Evolutionary conservation across 1,140 invertebrate species (phyloP).

Genomic region (Spodoptera frugiperda): DNA sequence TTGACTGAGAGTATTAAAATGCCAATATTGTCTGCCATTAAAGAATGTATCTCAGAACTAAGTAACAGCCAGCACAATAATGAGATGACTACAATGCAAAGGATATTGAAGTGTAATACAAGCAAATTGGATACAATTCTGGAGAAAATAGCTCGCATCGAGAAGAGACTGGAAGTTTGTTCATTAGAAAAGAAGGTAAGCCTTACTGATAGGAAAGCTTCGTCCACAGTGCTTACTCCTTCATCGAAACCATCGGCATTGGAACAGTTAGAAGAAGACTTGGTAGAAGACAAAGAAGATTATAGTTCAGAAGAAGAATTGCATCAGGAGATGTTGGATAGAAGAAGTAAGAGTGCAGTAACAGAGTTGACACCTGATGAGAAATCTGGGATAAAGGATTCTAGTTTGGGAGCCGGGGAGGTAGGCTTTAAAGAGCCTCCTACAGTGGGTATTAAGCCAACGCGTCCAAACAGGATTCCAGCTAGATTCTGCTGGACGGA

Average conservation of each 20-base stretch:
- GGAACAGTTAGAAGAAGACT: conserved; percentile 73
- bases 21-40: conserved; percentile 68
- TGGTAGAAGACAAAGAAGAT: conserved; percentile 60
- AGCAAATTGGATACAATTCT: conserved; percentile 69
- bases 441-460: conserved; percentile 55
- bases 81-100: conserved; percentile 60
- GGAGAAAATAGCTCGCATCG: conserved; percentile 63
- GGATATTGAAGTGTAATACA: conserved; percentile 58
- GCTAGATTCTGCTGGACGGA: conserved; percentile 80
- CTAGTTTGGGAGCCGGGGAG: conserved; percentile 63
- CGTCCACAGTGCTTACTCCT: too few relatives aligned
- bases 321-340: conserved; percentile 50
- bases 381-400: conserved; percentile 38
- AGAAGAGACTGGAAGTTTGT: conserved; percentile 53
- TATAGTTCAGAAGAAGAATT: conserved; percentile 69
- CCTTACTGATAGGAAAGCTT: conserved; percentile 29
- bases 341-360: conserved; percentile 51
- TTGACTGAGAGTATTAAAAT: conserved; percentile 69
- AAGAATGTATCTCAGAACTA: conserved; percentile 66
- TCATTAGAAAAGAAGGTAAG: conserved; percentile 15
- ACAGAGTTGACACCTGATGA: conserved; percentile 47
- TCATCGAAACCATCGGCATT: conserved; percentile 63
- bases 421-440: conserved; percentile 50
- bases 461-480: conserved; percentile 65
- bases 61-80: conserved; percentile 51